A percentile compares a stretch with the other conserved stretches of the same genome.
These are phyloP conservation scores for Holotrichia oblita DNA, from an alignment of 1,140 invertebrate genomes.

Conservation along the genomic window DNA sequence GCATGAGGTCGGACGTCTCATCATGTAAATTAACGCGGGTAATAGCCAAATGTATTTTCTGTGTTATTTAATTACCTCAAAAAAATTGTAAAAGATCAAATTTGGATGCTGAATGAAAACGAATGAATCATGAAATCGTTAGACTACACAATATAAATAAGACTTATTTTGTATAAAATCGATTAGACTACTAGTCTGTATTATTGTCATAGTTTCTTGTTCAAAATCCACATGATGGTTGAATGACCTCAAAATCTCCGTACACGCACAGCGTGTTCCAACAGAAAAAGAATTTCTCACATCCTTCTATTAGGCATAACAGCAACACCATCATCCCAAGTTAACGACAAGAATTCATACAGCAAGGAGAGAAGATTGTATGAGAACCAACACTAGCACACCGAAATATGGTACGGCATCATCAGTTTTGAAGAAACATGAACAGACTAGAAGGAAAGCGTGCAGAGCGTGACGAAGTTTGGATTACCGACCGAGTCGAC, in stretches of 20 bases:
- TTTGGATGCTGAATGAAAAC: no score
- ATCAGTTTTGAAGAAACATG: background rate
- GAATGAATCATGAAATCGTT: no score
- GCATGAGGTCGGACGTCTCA: no score
- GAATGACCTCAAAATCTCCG: background rate
- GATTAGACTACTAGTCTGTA: no score
- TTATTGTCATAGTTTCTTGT: no score
- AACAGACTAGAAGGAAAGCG: background rate
- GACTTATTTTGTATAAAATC: no score
- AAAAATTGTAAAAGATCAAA: no score
- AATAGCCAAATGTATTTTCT: no score
- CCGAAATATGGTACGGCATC: background rate
- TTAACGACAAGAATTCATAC: background rate
- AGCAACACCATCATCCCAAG: background rate
- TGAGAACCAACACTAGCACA: background rate
- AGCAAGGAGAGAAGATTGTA: background rate
- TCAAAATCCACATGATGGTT: background rate
- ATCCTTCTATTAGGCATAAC: background rate
- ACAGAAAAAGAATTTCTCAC: background rate
- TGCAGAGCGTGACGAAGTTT: background rate
- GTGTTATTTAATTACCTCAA: no score
- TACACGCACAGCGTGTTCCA: background rate
- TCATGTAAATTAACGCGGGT: no score
- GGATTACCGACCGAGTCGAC: constrained; percentile 5
- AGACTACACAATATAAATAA: no score